A percentile compares a stretch with the other conserved stretches of the same genome.
phyloP scores from a whole-genome alignment of 2,113 vertebrate genomes.

The Scalopus aquaticus region DNA sequence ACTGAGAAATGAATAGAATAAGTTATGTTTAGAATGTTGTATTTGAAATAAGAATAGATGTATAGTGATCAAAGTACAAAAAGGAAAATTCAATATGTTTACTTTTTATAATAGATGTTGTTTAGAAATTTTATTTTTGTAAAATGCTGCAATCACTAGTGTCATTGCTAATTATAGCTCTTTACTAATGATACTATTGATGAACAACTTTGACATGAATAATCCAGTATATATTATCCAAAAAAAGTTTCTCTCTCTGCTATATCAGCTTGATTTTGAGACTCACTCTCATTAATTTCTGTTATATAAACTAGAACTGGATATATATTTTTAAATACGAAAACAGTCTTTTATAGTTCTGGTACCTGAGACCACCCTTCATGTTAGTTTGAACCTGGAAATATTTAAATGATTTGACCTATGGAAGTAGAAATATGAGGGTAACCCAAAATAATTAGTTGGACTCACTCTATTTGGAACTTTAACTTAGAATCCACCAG shows the following conservation, averaged over 20 bases:
- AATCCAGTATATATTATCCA: not conserved
- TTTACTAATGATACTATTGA: conserved; percentile 23
- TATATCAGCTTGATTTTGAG: conserved; percentile 33
- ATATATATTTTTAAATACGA: conserved; percentile 9
- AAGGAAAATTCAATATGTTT: not conserved
- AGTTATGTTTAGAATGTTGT: not conserved
- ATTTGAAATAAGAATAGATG: conserved; percentile 34
- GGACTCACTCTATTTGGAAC: not conserved
- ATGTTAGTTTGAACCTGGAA: not conserved
- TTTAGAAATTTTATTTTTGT: conserved; percentile 25
- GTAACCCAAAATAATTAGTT: conserved; percentile 8
- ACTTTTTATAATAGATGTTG: not conserved
- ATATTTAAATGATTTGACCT: not conserved
- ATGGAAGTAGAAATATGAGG: not conserved
- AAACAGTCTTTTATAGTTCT: not conserved
- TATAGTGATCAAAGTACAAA: conserved; percentile 20
- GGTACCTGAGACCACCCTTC: not conserved
- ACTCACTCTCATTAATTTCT: conserved; percentile 34
- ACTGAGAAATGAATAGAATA: conserved; percentile 13
- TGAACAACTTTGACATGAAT: conserved; percentile 21
- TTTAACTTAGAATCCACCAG: not conserved
- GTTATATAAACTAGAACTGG: not conserved
- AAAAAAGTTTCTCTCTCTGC: not conserved
- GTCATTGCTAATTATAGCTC: not conserved
- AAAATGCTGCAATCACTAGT: not conserved